Evolutionary conservation across 2,113 vertebrate genomes (phyloP), one percentile per base, ranked within the genome.

Genomic region (Cephalophus harveyi): DNA sequence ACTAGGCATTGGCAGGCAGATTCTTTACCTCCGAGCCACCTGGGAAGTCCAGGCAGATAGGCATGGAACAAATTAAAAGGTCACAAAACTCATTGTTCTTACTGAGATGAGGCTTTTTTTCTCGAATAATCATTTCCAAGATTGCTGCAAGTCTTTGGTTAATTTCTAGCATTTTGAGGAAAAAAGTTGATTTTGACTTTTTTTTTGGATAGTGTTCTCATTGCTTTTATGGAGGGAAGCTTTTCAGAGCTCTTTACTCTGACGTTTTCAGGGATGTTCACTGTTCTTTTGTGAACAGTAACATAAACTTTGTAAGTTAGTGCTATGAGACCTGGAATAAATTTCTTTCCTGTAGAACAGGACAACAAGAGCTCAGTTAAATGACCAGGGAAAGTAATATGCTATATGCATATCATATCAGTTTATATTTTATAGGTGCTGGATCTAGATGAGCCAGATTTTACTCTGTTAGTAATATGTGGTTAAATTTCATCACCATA

Each of bases 221-320:
- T 50, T 50, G 76, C 76, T 50, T 79, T 30, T 17, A 48, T 19
- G 76, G 46, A 79, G 76, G 76, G 16, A 81, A 81, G 48, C 6
- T 87, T 90, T 90, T 87, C 46, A 97, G 71, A 96, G 13, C 5
- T 94, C 50, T 84, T 95, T 87, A 86, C 23, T 82, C 43, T 82
- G 57, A 67, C 30, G 28, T 89, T 52, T 85, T 92, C 90, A 79
- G 50, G 46, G 40, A 85, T 92, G 15, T 88, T 64, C 40, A 85
- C 74, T 71, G 9, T 91, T 7, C 28, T 91, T 94, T 85, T 46
- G 36, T 97, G 46, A 95, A 76, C 54, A 64, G 6, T 30, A 19
- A 19, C 27, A 10, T 79, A 74, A 88, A 81, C 67, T 67, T 55
- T 82, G 52, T 86, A 81, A 93, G 43, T 40, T 85, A 93, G 46